Percentiles rank a stretch among this genome's conserved stretches.
Evolutionary conservation across 2,888 invertebrate species (phyloP).

Genomic region (Itoplectis maculator): DNA sequence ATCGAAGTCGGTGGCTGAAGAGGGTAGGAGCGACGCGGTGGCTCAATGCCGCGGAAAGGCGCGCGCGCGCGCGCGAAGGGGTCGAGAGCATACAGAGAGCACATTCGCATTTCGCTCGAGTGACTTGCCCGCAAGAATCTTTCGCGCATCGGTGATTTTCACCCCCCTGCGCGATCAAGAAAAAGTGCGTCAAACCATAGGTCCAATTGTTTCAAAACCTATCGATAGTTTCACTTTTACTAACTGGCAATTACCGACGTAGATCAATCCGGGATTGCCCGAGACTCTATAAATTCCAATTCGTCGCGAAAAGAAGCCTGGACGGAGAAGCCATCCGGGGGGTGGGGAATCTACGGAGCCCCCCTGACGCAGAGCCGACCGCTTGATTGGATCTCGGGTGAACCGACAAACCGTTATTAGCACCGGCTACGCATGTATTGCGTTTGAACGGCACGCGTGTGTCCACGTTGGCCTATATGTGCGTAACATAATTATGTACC

Average conservation of each 20-base stretch:
- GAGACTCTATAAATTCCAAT: neutral
- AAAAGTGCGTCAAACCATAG: neutral
- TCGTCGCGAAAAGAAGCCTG: neutral
- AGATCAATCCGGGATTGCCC: too few relatives aligned
- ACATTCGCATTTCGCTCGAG: neutral
- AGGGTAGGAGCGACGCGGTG: neutral
- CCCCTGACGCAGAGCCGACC: constrained; percentile 24
- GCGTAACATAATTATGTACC: constrained; percentile 55
- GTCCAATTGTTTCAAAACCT: neutral
- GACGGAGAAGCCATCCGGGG: neutral
- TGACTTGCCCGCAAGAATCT: neutral
- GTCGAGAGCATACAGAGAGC: neutral
- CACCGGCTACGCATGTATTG: constrained; percentile 41
- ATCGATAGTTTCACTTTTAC: neutral
- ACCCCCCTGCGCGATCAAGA: neutral
- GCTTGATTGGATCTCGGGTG: constrained; percentile 61
- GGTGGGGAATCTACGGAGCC: constrained; percentile 16
- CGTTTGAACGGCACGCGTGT: constrained; percentile 31
- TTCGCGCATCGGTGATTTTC: neutral
- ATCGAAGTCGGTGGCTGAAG: constrained; percentile 3
- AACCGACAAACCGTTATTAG: constrained; percentile 59
- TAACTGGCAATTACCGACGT: neutral
- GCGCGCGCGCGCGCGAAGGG: constrained; percentile 4
- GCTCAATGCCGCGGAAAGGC: neutral
- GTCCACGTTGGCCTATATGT: constrained; percentile 5